Evolutionary conservation across 30 jellyfish, hydroid and myxozoan genomes (phyloP).

Genomic region (Cassiopea andromeda): DNA sequence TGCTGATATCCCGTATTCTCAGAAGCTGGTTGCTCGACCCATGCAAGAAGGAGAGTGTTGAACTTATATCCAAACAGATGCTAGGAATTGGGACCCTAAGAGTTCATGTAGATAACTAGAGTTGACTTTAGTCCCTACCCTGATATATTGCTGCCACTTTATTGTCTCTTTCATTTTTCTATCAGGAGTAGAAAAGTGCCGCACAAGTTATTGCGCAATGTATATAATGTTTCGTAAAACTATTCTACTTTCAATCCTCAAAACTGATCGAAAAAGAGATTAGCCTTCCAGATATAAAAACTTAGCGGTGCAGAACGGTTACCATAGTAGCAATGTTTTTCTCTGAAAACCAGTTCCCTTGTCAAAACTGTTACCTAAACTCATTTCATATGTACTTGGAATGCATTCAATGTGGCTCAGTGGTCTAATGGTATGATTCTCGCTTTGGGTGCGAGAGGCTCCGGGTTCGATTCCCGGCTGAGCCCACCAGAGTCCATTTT

Average conservation of each 20-base stretch:
- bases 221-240: too few relatives aligned
- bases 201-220: too few relatives aligned
- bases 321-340: not conserved
- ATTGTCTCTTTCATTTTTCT: too few relatives aligned
- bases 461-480: slow-evolving; percentile 73
- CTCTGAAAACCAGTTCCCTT: not conserved
- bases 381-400: not conserved
- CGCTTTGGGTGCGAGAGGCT: slow-evolving; percentile 65
- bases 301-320: not conserved
- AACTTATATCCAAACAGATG: too few relatives aligned
- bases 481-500: slow-evolving; percentile 16
- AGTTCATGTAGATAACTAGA: too few relatives aligned
- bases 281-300: not conserved
- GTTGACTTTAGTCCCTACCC: too few relatives aligned
- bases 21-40: not conserved
- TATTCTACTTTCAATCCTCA: not conserved
- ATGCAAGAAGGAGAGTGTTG: not conserved
- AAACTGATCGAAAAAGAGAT: not conserved
- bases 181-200: too few relatives aligned
- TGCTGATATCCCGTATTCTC: too few relatives aligned
- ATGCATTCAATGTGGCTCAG: slow-evolving; percentile 11
- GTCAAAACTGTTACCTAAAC: not conserved
- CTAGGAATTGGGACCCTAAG: too few relatives aligned
- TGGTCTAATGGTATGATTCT: slow-evolving; percentile 62
- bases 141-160: too few relatives aligned